Evolutionary conservation across 2,797 vertebrate species (phyloP).

Genomic region (Gila robusta): DNA sequence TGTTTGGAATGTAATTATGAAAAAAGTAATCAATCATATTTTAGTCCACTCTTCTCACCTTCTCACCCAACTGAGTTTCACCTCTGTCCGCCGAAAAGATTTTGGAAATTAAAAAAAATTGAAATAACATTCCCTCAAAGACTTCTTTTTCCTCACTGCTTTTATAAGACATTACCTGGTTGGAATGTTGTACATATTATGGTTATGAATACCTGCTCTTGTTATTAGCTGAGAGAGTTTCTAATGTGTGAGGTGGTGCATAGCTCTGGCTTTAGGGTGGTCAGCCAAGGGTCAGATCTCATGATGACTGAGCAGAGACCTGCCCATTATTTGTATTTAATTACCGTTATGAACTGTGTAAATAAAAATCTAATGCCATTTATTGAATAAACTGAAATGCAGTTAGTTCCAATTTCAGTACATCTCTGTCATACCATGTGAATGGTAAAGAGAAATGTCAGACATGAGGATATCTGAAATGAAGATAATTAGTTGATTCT

Average conservation of each 20-base stretch:
- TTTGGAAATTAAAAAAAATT: slow-evolving; percentile 47
- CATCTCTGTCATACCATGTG: slow-evolving; percentile 45
- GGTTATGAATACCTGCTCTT: slow-evolving; percentile 68
- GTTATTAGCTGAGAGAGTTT: slow-evolving; percentile 61
- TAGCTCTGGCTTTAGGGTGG: slow-evolving; percentile 72
- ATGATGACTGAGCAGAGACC: slow-evolving; percentile 64
- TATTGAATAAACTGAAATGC: slow-evolving; percentile 11
- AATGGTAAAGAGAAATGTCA: slow-evolving; percentile 42
- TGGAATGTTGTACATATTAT: slow-evolving; percentile 70
- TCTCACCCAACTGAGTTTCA: slow-evolving; percentile 27
- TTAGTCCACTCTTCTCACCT: slow-evolving; percentile 38
- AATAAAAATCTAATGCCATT: slow-evolving; percentile 62
- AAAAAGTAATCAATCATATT: slow-evolving; percentile 57
- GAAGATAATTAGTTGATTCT: slow-evolving; percentile 91
- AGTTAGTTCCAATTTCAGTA: slow-evolving; percentile 52
- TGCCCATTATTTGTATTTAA: slow-evolving; percentile 69
- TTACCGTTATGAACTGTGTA: slow-evolving; percentile 65
- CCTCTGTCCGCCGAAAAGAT: slow-evolving; percentile 7
- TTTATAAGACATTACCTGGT: slow-evolving; percentile 59
- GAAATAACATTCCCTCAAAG: slow-evolving; percentile 55
- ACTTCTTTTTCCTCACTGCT: slow-evolving; percentile 60
- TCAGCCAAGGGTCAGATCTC: slow-evolving; percentile 75
- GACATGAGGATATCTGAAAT: slow-evolving; percentile 83
- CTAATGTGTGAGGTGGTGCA: slow-evolving; percentile 64
- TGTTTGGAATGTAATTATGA: slow-evolving; percentile 55